phyloP scores from a whole-genome alignment of 2,888 invertebrate genomes.

The Pseudoips prasinana region DNA sequence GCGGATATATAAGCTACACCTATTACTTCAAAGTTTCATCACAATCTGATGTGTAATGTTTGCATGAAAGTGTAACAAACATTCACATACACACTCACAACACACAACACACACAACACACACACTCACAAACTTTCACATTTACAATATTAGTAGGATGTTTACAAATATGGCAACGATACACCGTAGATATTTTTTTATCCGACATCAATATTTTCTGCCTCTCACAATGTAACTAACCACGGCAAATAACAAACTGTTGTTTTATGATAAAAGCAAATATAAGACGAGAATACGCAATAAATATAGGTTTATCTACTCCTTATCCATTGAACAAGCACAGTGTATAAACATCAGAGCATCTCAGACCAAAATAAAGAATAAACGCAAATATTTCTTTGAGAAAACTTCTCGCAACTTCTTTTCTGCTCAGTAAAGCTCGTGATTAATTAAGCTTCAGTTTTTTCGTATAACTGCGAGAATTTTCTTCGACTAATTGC shows the following conservation, averaged over 20 bases:
- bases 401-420: slow-evolving; percentile 27
- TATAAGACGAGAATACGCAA: slow-evolving; percentile 53
- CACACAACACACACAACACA: no score
- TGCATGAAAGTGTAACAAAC: no score
- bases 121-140: no score
- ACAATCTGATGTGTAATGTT: no score
- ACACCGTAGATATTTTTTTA: no score
- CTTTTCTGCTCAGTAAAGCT: slow-evolving; percentile 35
- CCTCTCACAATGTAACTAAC: slow-evolving; percentile 29
- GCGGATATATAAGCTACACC: no score
- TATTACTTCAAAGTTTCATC: no score
- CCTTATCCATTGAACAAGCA: slow-evolving; percentile 60
- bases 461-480: slow-evolving; percentile 25
- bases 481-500: slow-evolving; percentile 32
- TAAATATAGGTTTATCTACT: slow-evolving; percentile 66
- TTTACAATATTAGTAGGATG: no score
- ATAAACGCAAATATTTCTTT: slow-evolving; percentile 36
- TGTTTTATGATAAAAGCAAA: slow-evolving; percentile 64
- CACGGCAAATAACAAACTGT: slow-evolving; percentile 39
- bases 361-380: slow-evolving; percentile 22
- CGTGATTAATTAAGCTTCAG: slow-evolving; percentile 32
- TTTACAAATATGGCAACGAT: no score
- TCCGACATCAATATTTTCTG: neutral
- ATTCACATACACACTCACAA: no score
- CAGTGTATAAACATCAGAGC: slow-evolving; percentile 45